Evolutionary conservation across 2,113 vertebrate genomes (phyloP).

Genomic region (Noturus placidus): DNA sequence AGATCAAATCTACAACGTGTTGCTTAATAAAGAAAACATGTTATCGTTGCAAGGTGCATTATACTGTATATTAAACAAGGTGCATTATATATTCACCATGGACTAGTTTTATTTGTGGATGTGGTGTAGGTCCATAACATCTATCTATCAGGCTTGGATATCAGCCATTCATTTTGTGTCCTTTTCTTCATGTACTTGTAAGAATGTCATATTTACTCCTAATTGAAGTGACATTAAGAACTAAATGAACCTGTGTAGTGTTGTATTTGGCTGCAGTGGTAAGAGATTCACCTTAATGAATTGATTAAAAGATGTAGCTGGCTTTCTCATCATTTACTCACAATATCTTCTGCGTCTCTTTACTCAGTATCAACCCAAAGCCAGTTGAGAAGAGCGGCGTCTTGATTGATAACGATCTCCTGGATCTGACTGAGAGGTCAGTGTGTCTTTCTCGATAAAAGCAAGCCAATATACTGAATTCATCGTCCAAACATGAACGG

Average conservation of each 20-base stretch:
- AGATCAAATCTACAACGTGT: not conserved
- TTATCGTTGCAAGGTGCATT: not conserved
- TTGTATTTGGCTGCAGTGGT: not conserved
- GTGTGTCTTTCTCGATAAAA: constrained; percentile 39
- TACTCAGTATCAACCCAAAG: constrained; percentile 54
- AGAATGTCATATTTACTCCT: not conserved
- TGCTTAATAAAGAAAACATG: not conserved
- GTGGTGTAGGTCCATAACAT: not conserved
- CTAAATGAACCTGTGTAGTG: not conserved
- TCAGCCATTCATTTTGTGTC: not conserved
- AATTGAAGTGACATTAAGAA: not conserved
- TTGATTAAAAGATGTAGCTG: not conserved
- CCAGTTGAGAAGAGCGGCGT: constrained; percentile 43
- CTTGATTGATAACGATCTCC: constrained; percentile 62
- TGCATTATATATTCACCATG: not conserved
- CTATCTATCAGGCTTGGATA: not conserved
- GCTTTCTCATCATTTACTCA: not conserved
- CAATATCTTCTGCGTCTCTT: not conserved
- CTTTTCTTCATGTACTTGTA: not conserved
- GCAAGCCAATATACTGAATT: not conserved
- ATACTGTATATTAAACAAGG: not conserved
- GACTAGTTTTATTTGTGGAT: not conserved
- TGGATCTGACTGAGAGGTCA: constrained; percentile 62
- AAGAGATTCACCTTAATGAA: not conserved
- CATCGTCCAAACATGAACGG: constrained; percentile 11